Conservation (phyloP, 2,113 vertebrate genomes). For the Aptenodytes forsteri region DNA sequence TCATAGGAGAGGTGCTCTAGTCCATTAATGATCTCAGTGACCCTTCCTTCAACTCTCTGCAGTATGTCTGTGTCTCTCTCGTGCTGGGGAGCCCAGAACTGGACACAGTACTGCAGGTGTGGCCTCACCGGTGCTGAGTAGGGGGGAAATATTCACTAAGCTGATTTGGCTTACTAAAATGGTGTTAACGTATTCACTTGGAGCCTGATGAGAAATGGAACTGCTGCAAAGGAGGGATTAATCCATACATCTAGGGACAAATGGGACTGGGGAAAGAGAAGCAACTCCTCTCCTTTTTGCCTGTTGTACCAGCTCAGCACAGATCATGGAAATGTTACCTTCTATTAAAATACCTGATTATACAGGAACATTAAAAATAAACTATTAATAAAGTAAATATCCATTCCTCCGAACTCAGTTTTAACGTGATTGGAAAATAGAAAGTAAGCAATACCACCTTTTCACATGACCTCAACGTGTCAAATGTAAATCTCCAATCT, state of each 20-base stretch:
- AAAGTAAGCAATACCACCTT: background rate
- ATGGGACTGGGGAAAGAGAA: background rate
- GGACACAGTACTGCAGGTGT: background rate
- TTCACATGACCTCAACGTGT: background rate
- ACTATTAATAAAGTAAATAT: background rate
- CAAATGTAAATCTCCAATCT: background rate
- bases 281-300: background rate
- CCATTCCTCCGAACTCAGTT: background rate
- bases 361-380: background rate
- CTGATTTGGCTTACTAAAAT: background rate
- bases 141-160: background rate
- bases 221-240: background rate
- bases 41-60: background rate
- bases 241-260: background rate
- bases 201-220: fast-evolving
- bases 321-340: background rate
- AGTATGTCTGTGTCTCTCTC: background rate
- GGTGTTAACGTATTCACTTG: background rate
- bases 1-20: background rate
- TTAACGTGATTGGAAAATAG: background rate
- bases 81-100: background rate
- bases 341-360: background rate
- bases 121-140: fast-evolving
- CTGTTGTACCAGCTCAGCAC: background rate
- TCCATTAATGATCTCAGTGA: background rate